Evolutionary conservation across 2,888 invertebrate genomes (phyloP).

Genomic region (Nomada goodeniana): DNA sequence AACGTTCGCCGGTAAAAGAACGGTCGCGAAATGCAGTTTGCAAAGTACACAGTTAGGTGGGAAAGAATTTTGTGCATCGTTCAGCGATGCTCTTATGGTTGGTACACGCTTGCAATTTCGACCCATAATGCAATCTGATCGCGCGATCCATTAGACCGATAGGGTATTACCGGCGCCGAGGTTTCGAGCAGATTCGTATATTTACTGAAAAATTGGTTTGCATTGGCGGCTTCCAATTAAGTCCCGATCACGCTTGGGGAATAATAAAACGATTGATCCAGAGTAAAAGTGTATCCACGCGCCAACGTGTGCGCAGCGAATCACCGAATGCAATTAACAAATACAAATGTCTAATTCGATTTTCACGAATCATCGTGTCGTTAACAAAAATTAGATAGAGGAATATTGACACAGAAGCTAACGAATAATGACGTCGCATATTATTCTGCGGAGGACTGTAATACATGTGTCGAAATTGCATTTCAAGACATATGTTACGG

Average conservation of each 20-base stretch:
- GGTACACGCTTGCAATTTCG: slow-evolving; percentile 13
- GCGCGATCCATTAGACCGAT: background rate
- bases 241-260: background rate
- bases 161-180: background rate
- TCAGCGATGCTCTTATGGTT: background rate
- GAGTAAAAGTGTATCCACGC: background rate
- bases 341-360: background rate
- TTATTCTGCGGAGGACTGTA: background rate
- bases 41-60: background rate
- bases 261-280: background rate
- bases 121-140: slow-evolving; percentile 28
- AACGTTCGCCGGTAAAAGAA: background rate
- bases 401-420: no score
- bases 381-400: no score
- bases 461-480: background rate
- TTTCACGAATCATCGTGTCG: background rate
- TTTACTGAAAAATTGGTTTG: background rate
- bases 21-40: background rate
- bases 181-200: slow-evolving; percentile 9
- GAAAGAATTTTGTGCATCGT: background rate
- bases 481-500: background rate
- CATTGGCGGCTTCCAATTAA: background rate
- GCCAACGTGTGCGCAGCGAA: background rate
- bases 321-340: background rate
- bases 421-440: no score